Conservation (phyloP, 2,797 vertebrate genomes). For the Onychomys leucogaster region DNA sequence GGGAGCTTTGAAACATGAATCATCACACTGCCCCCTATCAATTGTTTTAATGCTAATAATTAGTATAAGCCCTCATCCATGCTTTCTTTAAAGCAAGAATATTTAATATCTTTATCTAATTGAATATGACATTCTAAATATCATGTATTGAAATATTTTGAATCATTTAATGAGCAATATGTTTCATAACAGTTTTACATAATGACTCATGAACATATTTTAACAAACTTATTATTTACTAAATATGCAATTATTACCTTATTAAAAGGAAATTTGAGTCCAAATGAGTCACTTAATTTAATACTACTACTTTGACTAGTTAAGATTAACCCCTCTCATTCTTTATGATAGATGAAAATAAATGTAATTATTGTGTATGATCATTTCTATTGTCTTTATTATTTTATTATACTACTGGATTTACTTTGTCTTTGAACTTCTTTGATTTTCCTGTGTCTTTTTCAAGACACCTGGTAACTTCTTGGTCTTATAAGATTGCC, state of each 20-base stretch:
- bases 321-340: slow-evolving; percentile 51
- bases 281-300: slow-evolving; percentile 53
- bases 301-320: slow-evolving; percentile 41
- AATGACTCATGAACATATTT: background rate
- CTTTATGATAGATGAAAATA: slow-evolving; percentile 19
- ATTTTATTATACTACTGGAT: background rate
- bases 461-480: background rate
- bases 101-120: slow-evolving; percentile 42
- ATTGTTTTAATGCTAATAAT: slow-evolving; percentile 32
- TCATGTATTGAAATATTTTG: slow-evolving; percentile 46
- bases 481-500: background rate
- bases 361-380: slow-evolving; percentile 46
- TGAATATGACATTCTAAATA: slow-evolving; percentile 11
- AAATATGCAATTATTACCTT: slow-evolving; percentile 29
- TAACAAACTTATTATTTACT: slow-evolving; percentile 70
- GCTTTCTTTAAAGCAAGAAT: slow-evolving; percentile 45
- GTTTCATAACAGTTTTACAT: background rate
- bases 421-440: slow-evolving; percentile 48
- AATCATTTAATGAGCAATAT: slow-evolving; percentile 32
- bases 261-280: slow-evolving; percentile 65
- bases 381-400: slow-evolving; percentile 66
- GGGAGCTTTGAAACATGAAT: slow-evolving; percentile 60
- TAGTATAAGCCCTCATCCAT: background rate
- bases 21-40: background rate
- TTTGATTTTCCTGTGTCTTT: background rate